Conservation (phyloP, 2,888 invertebrate species). For the Cantharis flavilabris region DNA sequence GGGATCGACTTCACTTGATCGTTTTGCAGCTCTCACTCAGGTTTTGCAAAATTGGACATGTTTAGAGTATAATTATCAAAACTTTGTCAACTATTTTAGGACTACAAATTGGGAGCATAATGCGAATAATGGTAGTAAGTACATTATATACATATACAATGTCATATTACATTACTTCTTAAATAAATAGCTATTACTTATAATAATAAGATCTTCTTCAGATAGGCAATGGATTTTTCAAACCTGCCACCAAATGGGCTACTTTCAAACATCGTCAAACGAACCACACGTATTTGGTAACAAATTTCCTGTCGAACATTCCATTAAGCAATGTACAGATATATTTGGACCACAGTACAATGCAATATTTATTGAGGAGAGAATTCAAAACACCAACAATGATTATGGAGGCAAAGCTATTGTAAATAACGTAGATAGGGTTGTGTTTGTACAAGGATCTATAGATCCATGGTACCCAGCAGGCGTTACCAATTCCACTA, state of each 20-base stretch:
- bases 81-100: background rate
- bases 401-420: background rate
- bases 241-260: background rate
- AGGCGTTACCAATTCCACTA: background rate
- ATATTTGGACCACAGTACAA: background rate
- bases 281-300: background rate
- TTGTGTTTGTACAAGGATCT: background rate
- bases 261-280: background rate
- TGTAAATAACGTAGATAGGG: background rate
- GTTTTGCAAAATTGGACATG: background rate
- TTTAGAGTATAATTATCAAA: background rate
- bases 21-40: background rate
- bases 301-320: background rate
- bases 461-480: background rate
- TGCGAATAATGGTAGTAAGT: background rate
- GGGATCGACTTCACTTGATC: background rate
- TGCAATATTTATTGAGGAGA: background rate
- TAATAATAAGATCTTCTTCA: background rate
- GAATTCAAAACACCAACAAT: background rate
- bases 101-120: background rate
- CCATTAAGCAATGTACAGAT: background rate
- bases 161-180: too few species aligned
- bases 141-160: too few species aligned
- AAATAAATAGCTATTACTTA: too few species aligned
- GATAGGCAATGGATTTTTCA: constrained; percentile 8